Evolutionary conservation across 2,888 invertebrate genomes (phyloP), one percentile per base, ranked within the genome.

Genomic region (Oscheius sp.): DNA sequence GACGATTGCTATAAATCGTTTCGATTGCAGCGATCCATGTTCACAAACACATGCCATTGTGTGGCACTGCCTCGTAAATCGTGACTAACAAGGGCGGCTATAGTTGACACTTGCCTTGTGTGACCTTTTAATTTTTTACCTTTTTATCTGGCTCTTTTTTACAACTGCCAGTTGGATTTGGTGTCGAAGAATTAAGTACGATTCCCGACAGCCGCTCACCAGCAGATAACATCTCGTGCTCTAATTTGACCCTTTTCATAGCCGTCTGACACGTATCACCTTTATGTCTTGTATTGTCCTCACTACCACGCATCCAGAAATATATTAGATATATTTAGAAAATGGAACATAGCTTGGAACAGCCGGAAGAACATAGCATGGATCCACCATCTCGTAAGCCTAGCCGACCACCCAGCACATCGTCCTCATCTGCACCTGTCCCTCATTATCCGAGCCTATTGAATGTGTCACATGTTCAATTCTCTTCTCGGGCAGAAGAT

Each of bases 401-500:
- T 1, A 61, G 61, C n/a, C 61, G 61, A 13, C 61, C 61, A 18
- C 45, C 61, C 16, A 61, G 61, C 25, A 61, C 61, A 43, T n/a
- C 56, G 23, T 9, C 59, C 3, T 18, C 23, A 29, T 21, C 43
- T 18, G 35, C 35, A 35, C 35, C 35, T 35, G 35, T 9, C 9
- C 35, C 35, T 35, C 35, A 52, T 27, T 55, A 59, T 41, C 79
- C 79, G 53, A 69, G 69, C 21, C 58, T 80, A n/a, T 56, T 80
- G 49, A 80, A 80, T 46, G 80, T 80, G 21, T 73, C 77, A 7
- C 77, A 80, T 69, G 77, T 80, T 16, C 76, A 77, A 35, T 77
- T 77, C 63, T 75, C 77, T 5, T 81, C 81, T 6, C 56, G 81
- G 35, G 81, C 81, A 27, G 79, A 81, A 7, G 78, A 81, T 66